Evolutionary conservation across 2,113 vertebrate genomes (phyloP), one percentile per base, ranked within the genome.

Genomic region (Stegastes partitus): DNA sequence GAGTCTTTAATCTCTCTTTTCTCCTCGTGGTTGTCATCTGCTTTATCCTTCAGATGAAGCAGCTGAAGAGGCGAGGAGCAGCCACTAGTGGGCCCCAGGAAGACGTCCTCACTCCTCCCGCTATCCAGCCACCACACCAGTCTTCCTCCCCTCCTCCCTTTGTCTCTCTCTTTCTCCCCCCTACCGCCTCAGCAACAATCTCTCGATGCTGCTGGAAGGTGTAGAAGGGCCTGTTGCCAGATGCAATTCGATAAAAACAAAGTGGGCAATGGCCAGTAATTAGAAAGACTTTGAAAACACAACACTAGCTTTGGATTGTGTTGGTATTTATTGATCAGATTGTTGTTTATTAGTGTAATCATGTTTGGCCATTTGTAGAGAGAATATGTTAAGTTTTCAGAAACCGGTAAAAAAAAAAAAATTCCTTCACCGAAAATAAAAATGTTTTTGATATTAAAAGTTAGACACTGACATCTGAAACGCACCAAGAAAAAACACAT

Each of bases 11-110:
- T 81, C 73, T 76, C 2, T 68, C 47, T 76, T 74, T 2, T 68
- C 47, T 76, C 44, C 65, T 56, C 5, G 10, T 58, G 54, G 25
- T 42, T 73, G 77, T 88, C 71, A 71, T 65, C 71, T 66, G 67
- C 56, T 71, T 54, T n/a, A 31, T 66, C 34, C 55, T 58, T 82
- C 56, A 47, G 31, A 11, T 8, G 1, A 26, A 66, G 69, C 1
- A 12, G 68, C 72, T 86, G 73, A 87, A 84, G 56, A 77, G 84
- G 62, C 79, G 5, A 31, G 18, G 50, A 71, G 55, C 70, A 59
- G 16, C 87, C 89, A 79, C 87, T 88, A 87, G 87, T 92, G 87
- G 87, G 83, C 91, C 85, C 65, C 74, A 79, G 44, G 70, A 82
- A 85, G 66, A 79, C 50, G 0, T 74, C 44, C 31, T 56, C 68